Percentiles rank a stretch among this genome's conserved stretches.
Evolutionary conservation across 2,797 vertebrate species (phyloP).

Genomic region (Pygocentrus nattereri): DNA sequence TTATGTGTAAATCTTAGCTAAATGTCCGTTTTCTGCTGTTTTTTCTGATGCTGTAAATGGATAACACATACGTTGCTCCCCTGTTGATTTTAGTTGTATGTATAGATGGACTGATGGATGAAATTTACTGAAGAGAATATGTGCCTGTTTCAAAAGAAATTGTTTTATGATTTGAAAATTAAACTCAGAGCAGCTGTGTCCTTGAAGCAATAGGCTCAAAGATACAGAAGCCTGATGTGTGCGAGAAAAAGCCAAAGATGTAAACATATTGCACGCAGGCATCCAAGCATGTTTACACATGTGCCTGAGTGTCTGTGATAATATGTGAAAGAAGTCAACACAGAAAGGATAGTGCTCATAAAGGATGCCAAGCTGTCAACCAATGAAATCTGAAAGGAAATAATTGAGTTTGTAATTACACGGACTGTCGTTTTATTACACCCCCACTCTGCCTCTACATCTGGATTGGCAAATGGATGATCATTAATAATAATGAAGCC

Average conservation of each 20-base stretch:
- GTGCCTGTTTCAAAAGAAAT: neutral
- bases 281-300: constrained; percentile 2
- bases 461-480: constrained; percentile 85
- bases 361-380: constrained; percentile 73
- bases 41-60: too few species aligned
- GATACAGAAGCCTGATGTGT: neutral
- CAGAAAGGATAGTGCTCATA: constrained; percentile 62
- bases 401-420: constrained; percentile 89
- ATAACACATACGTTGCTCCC: too few species aligned
- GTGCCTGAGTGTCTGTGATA: constrained; percentile 5
- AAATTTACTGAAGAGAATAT: neutral
- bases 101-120: neutral
- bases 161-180: neutral
- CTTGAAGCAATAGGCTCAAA: neutral
- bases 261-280: neutral
- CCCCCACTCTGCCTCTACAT: constrained; percentile 75
- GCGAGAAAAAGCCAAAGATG: neutral
- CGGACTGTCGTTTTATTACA: constrained; percentile 78
- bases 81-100: too few species aligned
- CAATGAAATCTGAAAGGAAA: constrained; percentile 85
- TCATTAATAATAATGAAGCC: constrained; percentile 91
- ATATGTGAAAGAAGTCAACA: constrained; percentile 3
- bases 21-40: too few species aligned
- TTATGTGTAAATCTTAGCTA: too few species aligned
- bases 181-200: neutral